phyloP scores from a whole-genome alignment of 2,797 vertebrate genomes.

The Syngnathus acus region DNA sequence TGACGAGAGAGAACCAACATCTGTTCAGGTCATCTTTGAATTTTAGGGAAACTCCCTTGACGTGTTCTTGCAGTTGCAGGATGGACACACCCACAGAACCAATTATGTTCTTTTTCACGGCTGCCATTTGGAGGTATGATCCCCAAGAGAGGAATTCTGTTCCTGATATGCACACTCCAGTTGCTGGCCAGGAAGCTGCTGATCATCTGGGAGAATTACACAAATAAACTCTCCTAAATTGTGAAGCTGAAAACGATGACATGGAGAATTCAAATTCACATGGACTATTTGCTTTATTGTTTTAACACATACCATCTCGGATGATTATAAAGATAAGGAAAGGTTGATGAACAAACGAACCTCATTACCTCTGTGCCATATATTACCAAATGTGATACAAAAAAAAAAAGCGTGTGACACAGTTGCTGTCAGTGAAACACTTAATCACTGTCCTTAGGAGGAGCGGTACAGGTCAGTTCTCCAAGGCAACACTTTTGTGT shows the following conservation, averaged over 20 bases:
- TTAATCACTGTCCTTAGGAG: conserved; percentile 46
- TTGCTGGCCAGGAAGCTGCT: conserved; percentile 40
- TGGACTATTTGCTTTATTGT: not conserved
- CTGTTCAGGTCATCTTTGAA: not conserved
- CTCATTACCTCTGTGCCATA: not conserved
- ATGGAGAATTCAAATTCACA: not conserved
- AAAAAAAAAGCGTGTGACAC: conserved; percentile 22
- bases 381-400: not conserved
- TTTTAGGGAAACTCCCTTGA: not conserved
- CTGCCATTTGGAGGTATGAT: conserved; percentile 1
- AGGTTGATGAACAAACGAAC: not conserved
- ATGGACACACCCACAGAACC: not conserved
- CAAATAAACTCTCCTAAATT: conserved; percentile 41
- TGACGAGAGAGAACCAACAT: not conserved
- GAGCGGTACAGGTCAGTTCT: conserved; percentile 38
- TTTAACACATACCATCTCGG: not conserved
- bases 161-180: conserved; percentile 26
- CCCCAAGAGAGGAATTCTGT: conserved; percentile 37
- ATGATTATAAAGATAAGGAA: not conserved
- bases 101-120: not conserved
- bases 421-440: conserved; percentile 19
- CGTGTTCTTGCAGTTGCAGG: not conserved
- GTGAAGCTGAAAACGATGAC: not conserved
- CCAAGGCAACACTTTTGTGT: conserved; percentile 53
- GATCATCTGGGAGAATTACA: conserved; percentile 26